Evolutionary conservation across 2,113 vertebrate genomes (phyloP).

Genomic region (Sorex araneus): DNA sequence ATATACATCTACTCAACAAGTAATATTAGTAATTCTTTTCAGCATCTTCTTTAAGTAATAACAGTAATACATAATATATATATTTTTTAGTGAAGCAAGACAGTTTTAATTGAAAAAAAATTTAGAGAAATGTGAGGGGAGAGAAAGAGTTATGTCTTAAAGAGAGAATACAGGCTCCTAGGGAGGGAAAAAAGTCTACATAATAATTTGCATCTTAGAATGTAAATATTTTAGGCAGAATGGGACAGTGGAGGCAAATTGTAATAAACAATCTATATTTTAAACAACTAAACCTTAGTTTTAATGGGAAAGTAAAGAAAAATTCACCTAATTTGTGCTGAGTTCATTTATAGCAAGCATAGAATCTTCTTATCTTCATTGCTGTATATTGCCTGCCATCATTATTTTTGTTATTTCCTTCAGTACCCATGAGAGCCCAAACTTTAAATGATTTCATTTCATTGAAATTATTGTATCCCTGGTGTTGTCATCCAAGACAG

Average conservation of each 20-base stretch:
- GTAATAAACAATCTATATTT: slow-evolving; percentile 7
- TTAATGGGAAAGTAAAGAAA: slow-evolving; percentile 16
- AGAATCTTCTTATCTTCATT: not conserved
- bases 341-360: not conserved
- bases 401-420: slow-evolving; percentile 40
- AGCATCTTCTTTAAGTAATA: slow-evolving; percentile 26
- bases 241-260: slow-evolving; percentile 27
- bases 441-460: not conserved
- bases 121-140: no score
- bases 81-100: no score
- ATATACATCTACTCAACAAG: slow-evolving; percentile 22
- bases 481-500: not conserved
- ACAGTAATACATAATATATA: slow-evolving; percentile 15
- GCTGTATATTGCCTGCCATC: slow-evolving; percentile 6
- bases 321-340: not conserved
- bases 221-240: not conserved
- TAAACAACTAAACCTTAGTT: not conserved
- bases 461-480: slow-evolving; percentile 11
- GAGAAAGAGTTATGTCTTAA: no score
- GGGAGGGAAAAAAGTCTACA: no score
- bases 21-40: slow-evolving; percentile 10
- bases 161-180: no score
- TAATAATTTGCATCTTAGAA: no score
- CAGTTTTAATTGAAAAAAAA: no score
- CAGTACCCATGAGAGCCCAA: not conserved